Evolutionary conservation across 2,113 vertebrate species (phyloP), one percentile per base, ranked within the genome.

Genomic region (Progne subis): DNA sequence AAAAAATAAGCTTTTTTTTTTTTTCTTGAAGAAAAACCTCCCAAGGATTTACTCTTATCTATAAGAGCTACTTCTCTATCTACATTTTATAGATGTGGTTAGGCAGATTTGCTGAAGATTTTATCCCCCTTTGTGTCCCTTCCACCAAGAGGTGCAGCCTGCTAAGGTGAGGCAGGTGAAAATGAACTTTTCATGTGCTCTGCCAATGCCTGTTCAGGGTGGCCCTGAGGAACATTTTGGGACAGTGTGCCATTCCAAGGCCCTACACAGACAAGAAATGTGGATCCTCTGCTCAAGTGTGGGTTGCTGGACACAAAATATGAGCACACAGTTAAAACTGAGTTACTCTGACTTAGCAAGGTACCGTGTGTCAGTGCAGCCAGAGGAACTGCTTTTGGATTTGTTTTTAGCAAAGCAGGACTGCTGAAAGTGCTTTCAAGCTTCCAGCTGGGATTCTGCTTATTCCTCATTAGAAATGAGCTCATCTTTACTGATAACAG

Each of bases 11-110:
- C 67, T 60, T 37, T 96, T 37, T 37, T n/a, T 37, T 37, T 82
- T 88, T 92, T 95, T 72, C 78, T 60, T 32, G 53, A 52, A 82
- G 72, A 41, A 82, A 95, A 97, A 95, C 94, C 34, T 39, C 92
- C 93, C 94, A 95, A 97, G 97, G 95, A 98, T 97, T 96, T 96
- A 79, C 75, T 97, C 87, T 75, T 97, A 95, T 94, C 83, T 94
- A 19, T 95, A 92, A 96, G 37, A 96, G 95, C 76, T 96, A 92
- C 93, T 95, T 93, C 91, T 90, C 75, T 3, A 83, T 96, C 85
- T 28, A 41, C 94, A 89, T 98, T 91, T 95, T 90, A 96, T 71
- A 88, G 50, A 46, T 72, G 50, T 69, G 84, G 76, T 88, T 91
- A 95, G 70, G 78, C 84, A 88, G 71, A 78, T 95, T 87, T 56